Evolutionary conservation across 1,140 invertebrate genomes (phyloP).

Genomic region (Piezodorus guildinii): DNA sequence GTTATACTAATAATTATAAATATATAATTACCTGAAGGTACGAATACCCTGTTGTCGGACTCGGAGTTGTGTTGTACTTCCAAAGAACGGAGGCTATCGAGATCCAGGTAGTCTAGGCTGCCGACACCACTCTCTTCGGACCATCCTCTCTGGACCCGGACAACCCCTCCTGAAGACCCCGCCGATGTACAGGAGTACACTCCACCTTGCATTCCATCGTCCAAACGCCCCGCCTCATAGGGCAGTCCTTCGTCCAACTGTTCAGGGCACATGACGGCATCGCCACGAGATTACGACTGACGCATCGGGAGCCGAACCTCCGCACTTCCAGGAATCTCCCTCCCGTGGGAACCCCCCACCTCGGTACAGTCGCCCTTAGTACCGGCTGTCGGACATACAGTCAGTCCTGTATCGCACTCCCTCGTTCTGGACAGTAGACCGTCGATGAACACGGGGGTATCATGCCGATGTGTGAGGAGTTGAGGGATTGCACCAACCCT

Average conservation of each 20-base stretch:
- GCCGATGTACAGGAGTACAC: too few species aligned
- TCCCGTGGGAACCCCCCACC: background rate
- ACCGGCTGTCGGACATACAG: background rate
- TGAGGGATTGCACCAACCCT: too few species aligned
- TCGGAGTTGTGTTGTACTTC: background rate
- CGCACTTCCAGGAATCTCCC: slow-evolving; percentile 5
- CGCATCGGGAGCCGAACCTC: background rate
- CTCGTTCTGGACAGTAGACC: too few species aligned
- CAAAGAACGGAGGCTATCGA: background rate
- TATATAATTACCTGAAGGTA: background rate
- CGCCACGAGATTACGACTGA: background rate
- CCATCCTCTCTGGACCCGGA: slow-evolving; percentile 21
- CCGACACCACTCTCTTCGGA: slow-evolving; percentile 20
- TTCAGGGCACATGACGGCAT: slow-evolving; percentile 2
- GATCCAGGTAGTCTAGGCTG: slow-evolving; percentile 1
- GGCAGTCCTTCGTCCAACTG: background rate
- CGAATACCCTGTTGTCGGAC: background rate
- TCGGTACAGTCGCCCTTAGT: background rate
- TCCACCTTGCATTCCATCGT: too few species aligned
- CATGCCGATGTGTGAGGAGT: too few species aligned
- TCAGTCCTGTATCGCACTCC: too few species aligned
- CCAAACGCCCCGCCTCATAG: too few species aligned
- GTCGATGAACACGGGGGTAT: too few species aligned
- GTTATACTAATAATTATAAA: too few species aligned
- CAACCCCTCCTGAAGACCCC: slow-evolving; percentile 6